These are phyloP conservation scores for Trididemnum clinides DNA, from an alignment of 23 tunicate species.

Conservation along the genomic window DNA sequence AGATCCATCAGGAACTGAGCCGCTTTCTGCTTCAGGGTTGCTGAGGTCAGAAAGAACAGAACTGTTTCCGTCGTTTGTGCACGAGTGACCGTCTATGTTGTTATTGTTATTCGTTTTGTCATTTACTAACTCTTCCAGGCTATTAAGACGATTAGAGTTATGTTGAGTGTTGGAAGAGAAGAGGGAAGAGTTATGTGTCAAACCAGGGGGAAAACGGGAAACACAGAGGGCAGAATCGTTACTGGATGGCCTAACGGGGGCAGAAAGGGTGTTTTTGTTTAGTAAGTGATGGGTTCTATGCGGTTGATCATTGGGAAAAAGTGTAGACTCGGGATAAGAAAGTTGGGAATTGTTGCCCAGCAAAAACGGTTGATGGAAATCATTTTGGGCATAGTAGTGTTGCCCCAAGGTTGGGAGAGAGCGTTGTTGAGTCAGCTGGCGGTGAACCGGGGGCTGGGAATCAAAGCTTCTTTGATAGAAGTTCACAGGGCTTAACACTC, in stretches of 20 bases:
- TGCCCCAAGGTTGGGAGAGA: constrained; percentile 46
- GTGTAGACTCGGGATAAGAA: no score
- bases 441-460: constrained; percentile 15
- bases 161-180: not conserved
- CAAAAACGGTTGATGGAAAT: not conserved
- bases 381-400: constrained; percentile 21
- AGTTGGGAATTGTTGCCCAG: not conserved
- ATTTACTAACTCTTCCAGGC: not conserved
- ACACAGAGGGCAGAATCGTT: constrained; percentile 31
- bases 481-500: constrained; percentile 48
- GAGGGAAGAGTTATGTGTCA: not conserved
- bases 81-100: constrained; percentile 1
- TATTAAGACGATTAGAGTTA: not conserved
- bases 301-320: not conserved
- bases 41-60: constrained; percentile 42
- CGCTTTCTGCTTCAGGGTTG: constrained; percentile 14
- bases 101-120: constrained; percentile 54
- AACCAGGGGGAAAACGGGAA: not conserved
- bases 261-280: not conserved
- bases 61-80: constrained; percentile 40
- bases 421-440: constrained; percentile 52
- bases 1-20: constrained; percentile 43
- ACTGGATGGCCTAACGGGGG: constrained; percentile 50
- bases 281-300: not conserved
- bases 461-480: constrained; percentile 27